Evolutionary conservation across 2,888 invertebrate species (phyloP).

Genomic region (Keiferia lycopersicella): DNA sequence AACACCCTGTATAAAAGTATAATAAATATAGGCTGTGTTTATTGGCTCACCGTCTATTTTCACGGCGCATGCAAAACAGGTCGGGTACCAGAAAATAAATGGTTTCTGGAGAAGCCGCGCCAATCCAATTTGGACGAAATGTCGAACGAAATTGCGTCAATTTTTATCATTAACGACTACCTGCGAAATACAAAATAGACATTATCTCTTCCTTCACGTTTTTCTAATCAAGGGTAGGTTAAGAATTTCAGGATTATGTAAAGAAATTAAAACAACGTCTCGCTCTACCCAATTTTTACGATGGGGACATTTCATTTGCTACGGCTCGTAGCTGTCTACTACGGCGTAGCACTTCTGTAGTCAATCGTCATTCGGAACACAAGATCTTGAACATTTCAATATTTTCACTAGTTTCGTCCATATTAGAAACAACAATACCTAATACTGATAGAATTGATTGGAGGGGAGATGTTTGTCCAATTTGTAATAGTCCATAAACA

Average conservation of each 20-base stretch:
- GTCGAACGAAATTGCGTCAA: conserved; percentile 54
- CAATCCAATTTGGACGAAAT: conserved; percentile 52
- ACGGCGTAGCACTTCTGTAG: conserved; percentile 17
- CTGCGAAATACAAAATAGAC: conserved; percentile 17
- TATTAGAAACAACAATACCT: no score
- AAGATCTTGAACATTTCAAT: no score
- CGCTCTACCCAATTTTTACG: no score
- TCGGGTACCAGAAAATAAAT: conserved; percentile 30
- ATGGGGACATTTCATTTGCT: not conserved
- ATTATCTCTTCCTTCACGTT: not conserved
- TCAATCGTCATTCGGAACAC: no score
- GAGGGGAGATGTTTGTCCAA: not conserved
- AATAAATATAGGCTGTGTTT: not conserved
- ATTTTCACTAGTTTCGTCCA: no score
- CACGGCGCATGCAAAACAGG: conserved; percentile 27
- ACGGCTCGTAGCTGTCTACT: conserved; percentile 15
- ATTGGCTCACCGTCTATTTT: conserved; percentile 1
- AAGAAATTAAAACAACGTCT: no score
- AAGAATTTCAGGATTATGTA: no score
- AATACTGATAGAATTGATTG: no score
- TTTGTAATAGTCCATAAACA: not conserved
- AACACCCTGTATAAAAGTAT: not conserved
- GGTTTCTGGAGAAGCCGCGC: conserved; percentile 34
- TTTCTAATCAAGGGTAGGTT: no score
- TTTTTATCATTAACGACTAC: conserved; percentile 53